A percentile compares a stretch with the other conserved stretches of the same genome.
These are phyloP conservation scores for Macrosiphum euphorbiae DNA, from an alignment of 2,888 invertebrate species.

Conservation along the genomic window DNA sequence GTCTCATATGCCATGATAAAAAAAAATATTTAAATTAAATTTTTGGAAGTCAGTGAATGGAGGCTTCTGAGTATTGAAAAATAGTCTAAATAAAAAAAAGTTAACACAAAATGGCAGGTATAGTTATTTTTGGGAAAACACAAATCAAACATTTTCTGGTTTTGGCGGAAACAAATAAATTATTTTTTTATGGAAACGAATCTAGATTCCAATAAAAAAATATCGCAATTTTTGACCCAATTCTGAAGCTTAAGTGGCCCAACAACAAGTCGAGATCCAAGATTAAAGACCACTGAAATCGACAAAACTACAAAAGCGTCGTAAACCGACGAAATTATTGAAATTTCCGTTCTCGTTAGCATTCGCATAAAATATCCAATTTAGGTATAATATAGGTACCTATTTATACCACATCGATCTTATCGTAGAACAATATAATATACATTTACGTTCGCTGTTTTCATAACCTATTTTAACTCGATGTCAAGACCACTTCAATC, in stretches of 20 bases:
- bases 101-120: neutral
- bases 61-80: neutral
- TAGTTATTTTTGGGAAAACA: too few species aligned
- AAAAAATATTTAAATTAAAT: neutral
- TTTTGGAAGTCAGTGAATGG: neutral
- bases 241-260: neutral
- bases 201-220: neutral
- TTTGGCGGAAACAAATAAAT: neutral
- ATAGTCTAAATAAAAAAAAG: neutral
- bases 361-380: neutral
- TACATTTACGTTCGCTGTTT: neutral
- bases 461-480: neutral
- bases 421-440: neutral
- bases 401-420: neutral
- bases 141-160: neutral
- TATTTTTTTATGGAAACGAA: neutral
- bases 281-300: neutral
- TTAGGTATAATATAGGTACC: too few species aligned
- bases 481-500: neutral
- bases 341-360: neutral
- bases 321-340: neutral
- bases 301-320: too few species aligned
- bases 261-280: neutral
- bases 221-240: neutral
- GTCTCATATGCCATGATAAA: neutral